phyloP scores from a whole-genome alignment of 2,797 vertebrate species.

The Setipinna tenuifilis region DNA sequence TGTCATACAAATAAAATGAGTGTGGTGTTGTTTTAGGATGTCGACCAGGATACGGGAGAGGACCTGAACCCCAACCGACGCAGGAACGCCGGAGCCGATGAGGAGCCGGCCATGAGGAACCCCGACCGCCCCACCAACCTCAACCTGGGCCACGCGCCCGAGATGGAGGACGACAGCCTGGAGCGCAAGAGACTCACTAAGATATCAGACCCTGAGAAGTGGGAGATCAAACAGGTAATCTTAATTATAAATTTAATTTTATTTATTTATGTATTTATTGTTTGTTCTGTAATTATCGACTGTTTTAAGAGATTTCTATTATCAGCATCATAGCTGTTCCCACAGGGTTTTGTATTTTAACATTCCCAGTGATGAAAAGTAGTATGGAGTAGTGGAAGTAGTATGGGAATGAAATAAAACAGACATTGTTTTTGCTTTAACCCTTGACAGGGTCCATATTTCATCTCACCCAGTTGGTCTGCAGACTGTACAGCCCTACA shows the following conservation, averaged over 20 bases:
- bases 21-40: conserved; percentile 77
- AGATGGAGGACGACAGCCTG: conserved; percentile 92
- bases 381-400: too few relatives aligned
- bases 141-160: conserved; percentile 87
- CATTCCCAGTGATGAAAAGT: too few relatives aligned
- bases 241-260: background rate
- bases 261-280: background rate
- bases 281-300: background rate
- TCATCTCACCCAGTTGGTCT: too few relatives aligned
- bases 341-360: too few relatives aligned
- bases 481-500: too few relatives aligned
- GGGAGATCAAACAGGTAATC: conserved; percentile 97
- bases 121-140: conserved; percentile 93
- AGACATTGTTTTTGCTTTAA: too few relatives aligned
- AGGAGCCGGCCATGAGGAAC: conserved; percentile 91
- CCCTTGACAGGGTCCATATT: too few relatives aligned
- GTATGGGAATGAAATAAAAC: too few relatives aligned
- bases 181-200: conserved; percentile 96
- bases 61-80: conserved; percentile 95
- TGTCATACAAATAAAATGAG: too few relatives aligned
- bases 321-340: too few relatives aligned
- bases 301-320: too few relatives aligned
- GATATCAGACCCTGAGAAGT: conserved; percentile 96
- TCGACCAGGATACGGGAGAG: conserved; percentile 96
- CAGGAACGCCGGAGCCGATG: conserved; percentile 86